phyloP scores from a whole-genome alignment of 2,797 vertebrate genomes.

The Oreochromis mossambicus region DNA sequence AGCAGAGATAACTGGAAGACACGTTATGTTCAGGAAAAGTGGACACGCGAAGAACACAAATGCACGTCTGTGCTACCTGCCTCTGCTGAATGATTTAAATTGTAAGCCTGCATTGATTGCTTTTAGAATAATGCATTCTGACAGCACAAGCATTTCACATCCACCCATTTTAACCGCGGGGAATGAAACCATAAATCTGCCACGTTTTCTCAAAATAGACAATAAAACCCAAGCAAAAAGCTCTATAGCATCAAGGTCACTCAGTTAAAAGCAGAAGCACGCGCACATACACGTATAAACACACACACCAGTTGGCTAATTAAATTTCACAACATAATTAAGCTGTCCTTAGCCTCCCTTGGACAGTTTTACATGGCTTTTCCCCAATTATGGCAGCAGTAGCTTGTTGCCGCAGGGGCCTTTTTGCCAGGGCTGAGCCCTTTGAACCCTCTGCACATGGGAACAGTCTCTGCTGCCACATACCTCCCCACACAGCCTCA shows the following conservation, averaged over 20 bases:
- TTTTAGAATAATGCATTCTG: slow-evolving; percentile 16
- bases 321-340: slow-evolving; percentile 67
- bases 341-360: slow-evolving; percentile 44
- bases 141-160: slow-evolving; percentile 1
- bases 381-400: slow-evolving; percentile 52
- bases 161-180: background rate
- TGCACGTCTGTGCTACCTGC: background rate
- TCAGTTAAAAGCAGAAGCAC: slow-evolving; percentile 7
- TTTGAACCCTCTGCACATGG: slow-evolving; percentile 60
- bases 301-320: slow-evolving; percentile 47
- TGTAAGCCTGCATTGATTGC: background rate
- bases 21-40: background rate
- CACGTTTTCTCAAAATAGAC: slow-evolving; percentile 17
- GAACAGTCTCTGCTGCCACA: slow-evolving; percentile 13
- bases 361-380: slow-evolving; percentile 56
- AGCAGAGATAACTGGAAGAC: background rate
- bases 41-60: background rate
- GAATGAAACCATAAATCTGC: slow-evolving; percentile 11
- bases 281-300: background rate
- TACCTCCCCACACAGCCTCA: slow-evolving; percentile 1
- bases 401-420: slow-evolving; percentile 29
- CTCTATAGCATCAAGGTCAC: slow-evolving; percentile 37
- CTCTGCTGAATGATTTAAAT: background rate
- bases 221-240: slow-evolving; percentile 36
- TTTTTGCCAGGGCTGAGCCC: slow-evolving; percentile 24